Conservation (phyloP, 1,140 invertebrate species). For the Nephotettix cincticeps region DNA sequence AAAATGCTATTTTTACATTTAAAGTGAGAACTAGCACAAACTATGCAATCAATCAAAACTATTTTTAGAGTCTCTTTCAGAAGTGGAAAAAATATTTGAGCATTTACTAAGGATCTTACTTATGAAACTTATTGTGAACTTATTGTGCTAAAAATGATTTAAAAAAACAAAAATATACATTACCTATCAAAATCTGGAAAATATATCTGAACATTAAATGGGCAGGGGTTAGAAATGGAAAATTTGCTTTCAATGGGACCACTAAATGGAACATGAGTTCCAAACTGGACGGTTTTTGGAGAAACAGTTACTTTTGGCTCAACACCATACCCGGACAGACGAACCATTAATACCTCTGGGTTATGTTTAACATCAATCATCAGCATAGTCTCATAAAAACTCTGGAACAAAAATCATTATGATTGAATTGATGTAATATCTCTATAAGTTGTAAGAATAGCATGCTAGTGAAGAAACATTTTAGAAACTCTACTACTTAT, state of each 20-base stretch:
- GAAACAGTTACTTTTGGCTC: slow-evolving; percentile 45
- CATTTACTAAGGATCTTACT: too few relatives aligned
- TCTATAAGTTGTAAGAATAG: too few relatives aligned
- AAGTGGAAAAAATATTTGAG: too few relatives aligned
- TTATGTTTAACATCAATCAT: slow-evolving; percentile 43
- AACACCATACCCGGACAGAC: slow-evolving; percentile 45
- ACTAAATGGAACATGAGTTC: slow-evolving; percentile 44
- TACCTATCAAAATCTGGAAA: slow-evolving; percentile 49
- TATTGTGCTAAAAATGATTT: slow-evolving; percentile 40
- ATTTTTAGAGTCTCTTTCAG: too few relatives aligned
- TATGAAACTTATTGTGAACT: not conserved
- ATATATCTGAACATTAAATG: slow-evolving; percentile 48
- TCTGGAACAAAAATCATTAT: slow-evolving; percentile 31
- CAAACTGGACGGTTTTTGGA: slow-evolving; percentile 44
- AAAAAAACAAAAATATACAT: not conserved
- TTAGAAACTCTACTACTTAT: too few relatives aligned
- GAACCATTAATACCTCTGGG: slow-evolving; percentile 38
- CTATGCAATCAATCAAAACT: too few relatives aligned
- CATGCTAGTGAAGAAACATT: too few relatives aligned
- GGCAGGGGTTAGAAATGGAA: slow-evolving; percentile 46
- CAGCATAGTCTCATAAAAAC: slow-evolving; percentile 39
- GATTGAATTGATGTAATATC: too few relatives aligned
- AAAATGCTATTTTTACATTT: too few relatives aligned
- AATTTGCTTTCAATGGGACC: slow-evolving; percentile 40
- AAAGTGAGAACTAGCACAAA: too few relatives aligned